phyloP scores from a whole-genome alignment of 1,140 invertebrate genomes.

The Artemia franciscana region DNA sequence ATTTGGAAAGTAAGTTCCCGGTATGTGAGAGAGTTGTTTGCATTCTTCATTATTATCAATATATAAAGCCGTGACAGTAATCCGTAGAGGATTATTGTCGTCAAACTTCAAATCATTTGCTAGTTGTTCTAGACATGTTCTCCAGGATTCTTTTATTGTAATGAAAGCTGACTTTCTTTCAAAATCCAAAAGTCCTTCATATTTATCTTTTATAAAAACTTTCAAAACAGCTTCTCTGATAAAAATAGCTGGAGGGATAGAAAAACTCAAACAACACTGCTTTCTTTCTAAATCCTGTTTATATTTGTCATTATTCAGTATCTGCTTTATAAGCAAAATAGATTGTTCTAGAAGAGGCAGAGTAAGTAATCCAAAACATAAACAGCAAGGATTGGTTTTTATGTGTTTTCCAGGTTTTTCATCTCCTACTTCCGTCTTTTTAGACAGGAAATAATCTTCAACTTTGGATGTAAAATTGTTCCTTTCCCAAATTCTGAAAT shows the following conservation, averaged over 20 bases:
- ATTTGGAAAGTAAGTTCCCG: conserved; percentile 12
- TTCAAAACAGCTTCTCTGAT: conserved; percentile 25
- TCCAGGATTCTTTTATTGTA: conserved; percentile 38
- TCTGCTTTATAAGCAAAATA: conserved; percentile 5
- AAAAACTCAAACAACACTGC: conserved; percentile 25
- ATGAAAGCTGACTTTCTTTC: conserved; percentile 10
- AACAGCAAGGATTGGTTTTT: conserved; percentile 23
- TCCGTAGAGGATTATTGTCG: conserved; percentile 22
- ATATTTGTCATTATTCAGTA: conserved; percentile 20
- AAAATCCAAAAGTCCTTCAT: conserved; percentile 11
- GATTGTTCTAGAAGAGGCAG: conserved; percentile 8
- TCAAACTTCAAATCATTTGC: conserved; percentile 21
- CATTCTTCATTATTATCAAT: conserved; percentile 20
- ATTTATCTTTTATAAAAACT: conserved; percentile 18
- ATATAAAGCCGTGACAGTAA: conserved; percentile 27
- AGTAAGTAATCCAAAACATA: conserved; percentile 34
- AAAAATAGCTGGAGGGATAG: conserved; percentile 23
- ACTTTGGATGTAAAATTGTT: background rate
- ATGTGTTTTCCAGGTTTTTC: conserved; percentile 10
- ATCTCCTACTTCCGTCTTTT: background rate
- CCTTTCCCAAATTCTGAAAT: background rate
- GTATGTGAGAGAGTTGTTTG: conserved; percentile 17
- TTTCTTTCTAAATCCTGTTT: conserved; percentile 21
- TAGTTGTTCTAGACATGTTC: conserved; percentile 24
- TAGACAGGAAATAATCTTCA: background rate